Evolutionary conservation across 2,797 vertebrate genomes (phyloP), one percentile per base, ranked within the genome.

Genomic region (Chelon labrosus): DNA sequence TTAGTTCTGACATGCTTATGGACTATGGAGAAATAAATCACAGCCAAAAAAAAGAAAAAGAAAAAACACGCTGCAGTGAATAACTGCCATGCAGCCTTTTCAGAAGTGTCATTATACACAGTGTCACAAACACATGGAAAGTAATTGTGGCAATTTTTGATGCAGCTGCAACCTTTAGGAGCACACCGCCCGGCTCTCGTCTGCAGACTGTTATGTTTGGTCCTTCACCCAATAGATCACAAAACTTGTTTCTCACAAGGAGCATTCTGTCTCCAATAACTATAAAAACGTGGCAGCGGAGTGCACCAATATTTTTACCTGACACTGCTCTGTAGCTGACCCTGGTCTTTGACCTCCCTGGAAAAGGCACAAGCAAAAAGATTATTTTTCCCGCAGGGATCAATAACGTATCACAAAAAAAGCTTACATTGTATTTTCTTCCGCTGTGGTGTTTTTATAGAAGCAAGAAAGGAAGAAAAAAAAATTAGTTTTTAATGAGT

Each of bases 261-360:
- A 73, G 37, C 50, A 76, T 37, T 69, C 31, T n/a, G 56, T 74
- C 57, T 77, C 52, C 2, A 54, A 54, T 55, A 70, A 49, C 57
- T 58, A 51, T 19, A 41, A 84, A 69, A 79, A 72, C 53, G 60
- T 41, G 42, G 13, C 51, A 64, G n/a, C 31, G 5, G 46, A 17
- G 56, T 35, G 35, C n/a, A 39, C n/a, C 64, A 52, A 71, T 83
- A 54, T 62, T 72, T 79, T 64, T 57, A 31, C 57, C 69, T 69
- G 75, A 72, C 73, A 54, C 59, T 68, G 70, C 61, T 85, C 61
- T 73, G 60, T 20, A 39, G 57, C 78, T 63, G 70, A 74, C 74
- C 80, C 65, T 61, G 69, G 57, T 74, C 82, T 77, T 83, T 87
- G 83, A 84, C 84, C 80, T 84, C 35, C 39, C 58, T n/a, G 42